Percentiles rank a stretch among this genome's conserved stretches.
Conservation (phyloP, 92 coral and sea anemone species). For the Galaxea fascicularis region DNA sequence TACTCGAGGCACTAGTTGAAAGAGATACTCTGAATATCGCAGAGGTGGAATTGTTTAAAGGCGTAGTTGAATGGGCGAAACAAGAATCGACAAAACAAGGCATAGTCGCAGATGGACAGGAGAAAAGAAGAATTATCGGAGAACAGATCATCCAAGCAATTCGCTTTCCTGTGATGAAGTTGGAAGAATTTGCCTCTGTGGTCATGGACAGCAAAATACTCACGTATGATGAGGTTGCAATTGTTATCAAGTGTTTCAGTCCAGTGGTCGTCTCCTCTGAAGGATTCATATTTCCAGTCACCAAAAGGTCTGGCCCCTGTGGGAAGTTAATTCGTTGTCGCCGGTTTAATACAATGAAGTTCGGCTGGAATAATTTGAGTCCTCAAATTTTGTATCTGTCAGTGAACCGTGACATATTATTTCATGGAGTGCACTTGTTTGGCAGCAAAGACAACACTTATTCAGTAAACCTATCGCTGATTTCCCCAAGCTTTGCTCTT, state of each 20-base stretch:
- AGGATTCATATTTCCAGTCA: background rate
- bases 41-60: slow-evolving; percentile 74
- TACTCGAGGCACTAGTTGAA: slow-evolving; percentile 41
- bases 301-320: background rate
- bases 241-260: background rate
- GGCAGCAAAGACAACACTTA: background rate
- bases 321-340: background rate
- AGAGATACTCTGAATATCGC: slow-evolving; percentile 67
- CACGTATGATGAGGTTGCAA: background rate
- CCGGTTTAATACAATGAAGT: background rate
- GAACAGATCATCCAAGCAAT: slow-evolving; percentile 21
- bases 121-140: slow-evolving; percentile 13
- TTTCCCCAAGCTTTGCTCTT: background rate
- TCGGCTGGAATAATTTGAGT: background rate
- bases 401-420: background rate
- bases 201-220: slow-evolving; percentile 16
- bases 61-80: slow-evolving; percentile 68
- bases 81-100: slow-evolving; percentile 49
- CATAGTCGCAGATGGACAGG: background rate
- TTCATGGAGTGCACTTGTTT: background rate
- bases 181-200: slow-evolving; percentile 5
- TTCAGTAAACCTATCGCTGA: background rate
- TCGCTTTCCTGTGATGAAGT: slow-evolving; percentile 32
- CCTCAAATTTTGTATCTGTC: background rate
- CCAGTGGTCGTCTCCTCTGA: background rate